Base-by-base conservation (phyloP, 2,888 invertebrate genomes). In the Plebejus anna region DNA sequence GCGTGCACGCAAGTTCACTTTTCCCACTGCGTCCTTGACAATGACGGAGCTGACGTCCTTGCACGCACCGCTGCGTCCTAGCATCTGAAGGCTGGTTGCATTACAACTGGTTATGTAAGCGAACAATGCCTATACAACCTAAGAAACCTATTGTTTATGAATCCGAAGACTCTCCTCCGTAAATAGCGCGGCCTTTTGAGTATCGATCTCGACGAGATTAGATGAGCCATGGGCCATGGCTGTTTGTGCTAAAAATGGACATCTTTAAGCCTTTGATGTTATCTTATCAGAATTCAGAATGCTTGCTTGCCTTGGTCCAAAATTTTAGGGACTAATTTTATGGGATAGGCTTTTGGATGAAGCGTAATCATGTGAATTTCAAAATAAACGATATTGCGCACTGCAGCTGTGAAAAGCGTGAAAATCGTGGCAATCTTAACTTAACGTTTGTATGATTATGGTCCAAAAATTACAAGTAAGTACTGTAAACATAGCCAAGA, bases 21-120 rank as follows among this genome's bases (percentile, higher is more conserved):
- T 66, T 66, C 32, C 70, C 75, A 22, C 9, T 73, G 59, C 84
- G 86, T 86, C 86, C 87, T 81, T 82, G 85, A 79, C 81, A 79
- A 82, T 90, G 90, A 90, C 89, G 76, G 36, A 76, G 75, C 78
- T 88, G 86, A 88, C 88, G 94, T 88, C 94, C 94, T 94, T 94
- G 92, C 86, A 90, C 90, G 91, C 89, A 87, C 85, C 84, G 91
- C 84, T 90, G 91, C 88, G 81, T 82, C 85, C 87, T 88, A 89
- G 89, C 90, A 32, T 79, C 87, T 87, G 88, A 80, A 83, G 89
- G 88, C 86, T 94, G 88, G 89, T 90, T 92, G 90, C 91, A 89
- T 75, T 16, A 71, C 38, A 57, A 22, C 55, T 22, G 11, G 75
- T 75, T 75, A 70, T 51, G 70, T 55, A 59, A 71, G 75, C 47